Evolutionary conservation across 2,888 invertebrate genomes (phyloP), one percentile per base, ranked within the genome.

Genomic region (Lasioglossum malachurum): DNA sequence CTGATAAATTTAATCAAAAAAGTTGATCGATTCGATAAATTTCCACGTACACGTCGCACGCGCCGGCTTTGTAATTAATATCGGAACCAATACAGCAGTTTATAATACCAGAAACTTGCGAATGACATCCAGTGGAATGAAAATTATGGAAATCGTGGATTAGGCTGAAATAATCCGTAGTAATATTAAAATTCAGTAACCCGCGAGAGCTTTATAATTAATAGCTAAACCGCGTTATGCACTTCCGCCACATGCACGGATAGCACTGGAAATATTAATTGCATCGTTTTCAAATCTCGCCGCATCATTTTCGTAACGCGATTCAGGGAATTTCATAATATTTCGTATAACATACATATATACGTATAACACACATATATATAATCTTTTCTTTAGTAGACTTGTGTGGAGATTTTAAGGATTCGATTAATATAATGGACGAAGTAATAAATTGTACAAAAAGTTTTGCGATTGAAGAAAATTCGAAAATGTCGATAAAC

Each of bases 91-190:
- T 67, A 23, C 10, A 10, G 19, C 67, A 67, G 35, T 67, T 67
- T 35, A 35, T 67, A 67, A 67, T 35, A 23, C 19, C 35, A 35
- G 23, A 38, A 69, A 69, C 38, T 38, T 69, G 35, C 10, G 35
- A 69, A 19, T 35, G 35, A 23, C 12, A 23, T 69, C 4, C 10
- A 38, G 10, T 69, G 67, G 2, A 69, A 38, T 69, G 67, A 35
- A 38, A 69, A 69, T 69, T 35, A 69, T 69, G 69, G 23, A 38
- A 23, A 35, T 35, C 69, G 35, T 38, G 69, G 69, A 69, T 69
- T 69, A 38, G 38, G 69, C 3, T 38, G 10, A 4, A 69, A 69
- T 69, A 23, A 69, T 69, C 38, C 38, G 23, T 35, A 38, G 19
- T 64, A 12, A 69, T 38, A 23, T 69, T 64, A 64, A 64, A 69